These are phyloP conservation scores for Phrynocephalus vlangalii DNA, from an alignment of 2,797 vertebrate genomes.

Conservation along the genomic window DNA sequence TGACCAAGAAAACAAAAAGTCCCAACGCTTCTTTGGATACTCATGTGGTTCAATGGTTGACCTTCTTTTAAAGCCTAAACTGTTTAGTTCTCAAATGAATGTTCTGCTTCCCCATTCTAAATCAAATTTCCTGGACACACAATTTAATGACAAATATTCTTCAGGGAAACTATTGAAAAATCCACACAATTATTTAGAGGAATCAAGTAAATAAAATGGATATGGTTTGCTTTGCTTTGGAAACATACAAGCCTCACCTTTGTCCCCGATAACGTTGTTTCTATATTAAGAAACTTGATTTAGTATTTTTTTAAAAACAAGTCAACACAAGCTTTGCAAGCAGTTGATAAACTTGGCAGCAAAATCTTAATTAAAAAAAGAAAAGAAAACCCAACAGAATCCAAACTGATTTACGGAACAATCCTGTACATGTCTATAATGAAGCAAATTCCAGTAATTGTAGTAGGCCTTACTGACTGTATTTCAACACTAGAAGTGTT, in stretches of 20 bases:
- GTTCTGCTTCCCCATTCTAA: slow-evolving; percentile 65
- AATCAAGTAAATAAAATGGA: slow-evolving; percentile 31
- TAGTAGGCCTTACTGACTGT: background rate
- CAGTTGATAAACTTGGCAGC: background rate
- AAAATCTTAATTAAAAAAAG: background rate
- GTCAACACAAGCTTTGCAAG: background rate
- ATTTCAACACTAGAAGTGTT: background rate
- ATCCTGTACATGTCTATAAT: background rate
- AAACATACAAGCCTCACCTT: background rate
- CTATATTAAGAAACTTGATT: background rate
- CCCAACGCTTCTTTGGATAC: slow-evolving; percentile 37
- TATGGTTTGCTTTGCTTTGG: background rate
- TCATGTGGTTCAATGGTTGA: slow-evolving; percentile 58
- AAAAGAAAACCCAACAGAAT: background rate
- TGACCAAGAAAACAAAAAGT: slow-evolving; percentile 56
- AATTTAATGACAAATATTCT: slow-evolving; percentile 60
- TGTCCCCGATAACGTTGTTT: background rate
- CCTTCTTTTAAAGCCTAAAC: slow-evolving; percentile 46
- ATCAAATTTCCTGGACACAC: slow-evolving; percentile 47
- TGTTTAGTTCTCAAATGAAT: slow-evolving; percentile 53
- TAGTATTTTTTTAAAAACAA: background rate
- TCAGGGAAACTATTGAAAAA: slow-evolving; percentile 50
- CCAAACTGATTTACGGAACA: slow-evolving; percentile 26
- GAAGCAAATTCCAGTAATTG: background rate
- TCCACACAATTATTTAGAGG: slow-evolving; percentile 20